Evolutionary conservation across 2,888 invertebrate species (phyloP), one percentile per base, ranked within the genome.

Genomic region (Chrysolina americana): DNA sequence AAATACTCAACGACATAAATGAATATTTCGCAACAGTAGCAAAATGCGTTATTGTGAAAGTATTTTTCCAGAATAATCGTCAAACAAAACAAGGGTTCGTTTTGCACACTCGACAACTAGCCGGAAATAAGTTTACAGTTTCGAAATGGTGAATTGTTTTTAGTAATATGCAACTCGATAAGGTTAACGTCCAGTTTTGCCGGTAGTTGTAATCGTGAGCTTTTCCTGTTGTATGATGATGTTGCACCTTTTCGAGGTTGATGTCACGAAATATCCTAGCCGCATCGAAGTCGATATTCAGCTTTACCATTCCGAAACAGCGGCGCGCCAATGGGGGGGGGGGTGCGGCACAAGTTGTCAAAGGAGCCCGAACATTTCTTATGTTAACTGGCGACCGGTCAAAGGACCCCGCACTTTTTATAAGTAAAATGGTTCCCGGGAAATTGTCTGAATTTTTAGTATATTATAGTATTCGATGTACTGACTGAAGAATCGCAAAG

Each of bases 41-140:
- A 9, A 28, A 65, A 65, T 8, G 17, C 41, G 19, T 2, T 19
- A 44, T 41, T 44, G 19, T 64, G 21, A 48, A 23, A 47, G 4
- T 8, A 15, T 44, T 48, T 65, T 19, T 65, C 47, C 21, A 47
- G 44, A 65, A 21, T 65, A 23, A 47, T 65, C 44, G 28, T 65
- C 19, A 48, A 23, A 44, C 15, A 50, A 65, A 65, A 17, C 47
- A 62, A 17, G 48, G 36, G n/a, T 71, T 41, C 48, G 21, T 65
- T 71, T 71, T 62, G 71, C 71, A 47, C 10, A 59, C 21, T 70
- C 70, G 36, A 65, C 65, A 64, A 71, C n/a, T 17, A 8, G 41
- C 71, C 62, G 71, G 71, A 71, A 71, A 71, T 53, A 28, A 71
- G 74, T 70, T 71, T 74, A 71, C 70, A 64, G 63, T 74, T 74